These are phyloP conservation scores for Condylura cristata DNA, from an alignment of 2,113 vertebrate genomes.

Conservation along the genomic window DNA sequence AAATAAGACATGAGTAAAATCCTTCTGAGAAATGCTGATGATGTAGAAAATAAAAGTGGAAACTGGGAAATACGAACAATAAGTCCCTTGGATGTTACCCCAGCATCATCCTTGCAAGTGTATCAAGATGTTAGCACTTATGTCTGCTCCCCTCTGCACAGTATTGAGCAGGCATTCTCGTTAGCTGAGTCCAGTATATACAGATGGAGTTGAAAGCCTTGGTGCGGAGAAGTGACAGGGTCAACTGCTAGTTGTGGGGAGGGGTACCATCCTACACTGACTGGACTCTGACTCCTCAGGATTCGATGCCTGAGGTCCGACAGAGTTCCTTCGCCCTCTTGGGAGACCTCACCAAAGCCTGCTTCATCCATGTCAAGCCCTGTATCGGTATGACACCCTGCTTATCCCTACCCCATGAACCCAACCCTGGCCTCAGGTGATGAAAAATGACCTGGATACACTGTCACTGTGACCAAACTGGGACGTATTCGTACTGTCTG, in stretches of 20 bases:
- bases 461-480: neutral
- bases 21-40: neutral
- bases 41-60: neutral
- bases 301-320: constrained; percentile 97
- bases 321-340: constrained; percentile 96
- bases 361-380: constrained; percentile 96
- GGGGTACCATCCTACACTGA: neutral
- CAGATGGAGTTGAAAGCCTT: neutral
- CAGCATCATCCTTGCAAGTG: rapidly evolving
- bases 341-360: constrained; percentile 96
- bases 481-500: constrained; percentile 71
- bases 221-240: neutral
- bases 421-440: constrained; percentile 43
- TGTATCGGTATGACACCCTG: constrained; percentile 90
- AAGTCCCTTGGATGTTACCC: no score
- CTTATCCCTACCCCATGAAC: neutral
- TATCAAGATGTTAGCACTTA: neutral
- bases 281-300: constrained; percentile 79
- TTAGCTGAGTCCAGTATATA: neutral
- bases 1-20: neutral
- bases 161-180: neutral
- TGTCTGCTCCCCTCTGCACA: no score
- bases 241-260: neutral
- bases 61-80: neutral
- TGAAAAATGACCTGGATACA: constrained; percentile 32